Base-by-base conservation (phyloP, 1,140 invertebrate species). In the Notospermus geniculatus region DNA sequence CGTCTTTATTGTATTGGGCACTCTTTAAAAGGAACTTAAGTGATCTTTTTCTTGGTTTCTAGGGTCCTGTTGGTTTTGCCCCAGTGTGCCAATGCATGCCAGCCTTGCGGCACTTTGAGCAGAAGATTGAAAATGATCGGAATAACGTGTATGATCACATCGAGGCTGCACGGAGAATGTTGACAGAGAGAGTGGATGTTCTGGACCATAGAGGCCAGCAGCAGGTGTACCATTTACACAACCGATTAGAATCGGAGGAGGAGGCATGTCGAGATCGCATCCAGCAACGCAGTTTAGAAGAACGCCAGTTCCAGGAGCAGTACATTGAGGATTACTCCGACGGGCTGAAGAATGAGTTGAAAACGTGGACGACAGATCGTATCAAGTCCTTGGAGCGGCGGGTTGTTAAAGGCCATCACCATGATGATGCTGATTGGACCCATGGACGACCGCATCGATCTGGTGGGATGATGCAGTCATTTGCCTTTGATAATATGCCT, bases 51-150 rank as follows among this genome's bases (percentile, higher is more conserved):
- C 54, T 45, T 66, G 62, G 66, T 54, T 60, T 69, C 1, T 71
- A 86, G 81, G 93, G 94, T 4, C 93, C 93, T 0, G 87, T 95
- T 11, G 92, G 93, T 1, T 90, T 93, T 9, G 90, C 91, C 0
- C 90, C 91, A 71, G 89, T 89, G 1, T 92, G 90, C 75, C 90
- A 90, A 71, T 91, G 90, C 75, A 87, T 86, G 0, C 90, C 90
- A 2, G 89, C 93, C 71, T 90, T 96, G 73, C 86, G 89, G 63
- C 89, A 93, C 62, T 88, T 95, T 75, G 92, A 95, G 77, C 87
- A 91, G 53, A 89, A 90, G 64, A 74, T 95, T 15, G 91, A 92
- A 69, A 86, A 87, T 64, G 91, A 93, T 70, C 91, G 92, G 62
- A 87, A 91, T 59, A 91, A 93, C 70, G 72, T 95, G 2, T 90